phyloP scores from a whole-genome alignment of 1,140 invertebrate genomes.

The Homarus americanus region DNA sequence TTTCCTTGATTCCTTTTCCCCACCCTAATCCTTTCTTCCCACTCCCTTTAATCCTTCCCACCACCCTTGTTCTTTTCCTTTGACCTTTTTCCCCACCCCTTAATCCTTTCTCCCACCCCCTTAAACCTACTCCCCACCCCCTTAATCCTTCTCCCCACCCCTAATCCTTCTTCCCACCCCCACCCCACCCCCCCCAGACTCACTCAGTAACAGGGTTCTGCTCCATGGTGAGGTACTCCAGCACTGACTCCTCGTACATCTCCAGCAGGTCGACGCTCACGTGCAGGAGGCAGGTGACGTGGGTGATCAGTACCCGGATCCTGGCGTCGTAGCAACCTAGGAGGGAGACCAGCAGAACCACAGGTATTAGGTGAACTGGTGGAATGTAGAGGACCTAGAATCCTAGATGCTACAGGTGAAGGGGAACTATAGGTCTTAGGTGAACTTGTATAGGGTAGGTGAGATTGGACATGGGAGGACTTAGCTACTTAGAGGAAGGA shows the following conservation, averaged over 20 bases:
- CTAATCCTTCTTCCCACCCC: neutral
- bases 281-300: slow-evolving; percentile 80
- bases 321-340: slow-evolving; percentile 84
- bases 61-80: too few relatives aligned
- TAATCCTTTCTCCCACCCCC: too few relatives aligned
- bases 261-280: slow-evolving; percentile 81
- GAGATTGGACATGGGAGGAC: too few relatives aligned
- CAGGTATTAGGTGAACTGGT: neutral
- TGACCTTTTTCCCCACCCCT: too few relatives aligned
- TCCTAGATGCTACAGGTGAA: too few relatives aligned
- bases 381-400: too few relatives aligned
- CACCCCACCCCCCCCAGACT: slow-evolving; percentile 35
- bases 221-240: slow-evolving; percentile 78
- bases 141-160: neutral
- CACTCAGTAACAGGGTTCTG: slow-evolving; percentile 77
- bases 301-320: slow-evolving; percentile 82
- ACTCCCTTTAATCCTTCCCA: too few relatives aligned
- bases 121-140: too few relatives aligned
- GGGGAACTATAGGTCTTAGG: too few relatives aligned
- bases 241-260: slow-evolving; percentile 78
- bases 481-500: too few relatives aligned
- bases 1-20: neutral
- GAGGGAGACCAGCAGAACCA: neutral
- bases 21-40: too few relatives aligned
- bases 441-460: too few relatives aligned